Base-by-base conservation (phyloP, 2,797 vertebrate genomes). In the Carapus acus region DNA sequence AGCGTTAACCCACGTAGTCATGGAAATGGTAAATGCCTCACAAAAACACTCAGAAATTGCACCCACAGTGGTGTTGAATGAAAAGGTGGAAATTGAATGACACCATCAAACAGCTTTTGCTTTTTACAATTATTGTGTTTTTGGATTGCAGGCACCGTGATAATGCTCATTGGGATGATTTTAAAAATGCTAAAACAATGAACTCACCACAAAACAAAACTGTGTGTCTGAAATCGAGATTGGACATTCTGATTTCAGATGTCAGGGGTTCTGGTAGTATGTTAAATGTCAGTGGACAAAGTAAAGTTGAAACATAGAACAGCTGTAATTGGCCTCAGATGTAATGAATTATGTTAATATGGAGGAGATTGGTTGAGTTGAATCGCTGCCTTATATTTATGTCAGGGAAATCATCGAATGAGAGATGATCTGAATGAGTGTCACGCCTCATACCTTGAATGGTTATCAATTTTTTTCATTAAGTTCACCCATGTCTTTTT, bases 21-120 rank as follows among this genome's bases (percentile, higher is more conserved):
- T 16, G 54, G 29, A 52, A 38, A 58, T 51, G 29, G 36, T 60
- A 12, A 22, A 43, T 46, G 23, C 33, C 43, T 62, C 43, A 52
- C 20, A 66, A 45, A 66, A 54, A 44, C 31, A 57, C 36, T 58
- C 37, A 27, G 49, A 52, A 49, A 69, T 58, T 55, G 62, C 39
- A 57, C 49, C 45, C 37, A 62, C 40, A 39, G 52, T 17, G 21
- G 42, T 47, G 15, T 46, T 80, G 63, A 74, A 80, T 77, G 63
- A 76, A 82, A 58, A 69, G 68, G 61, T 71, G 62, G 43, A 57
- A 29, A 33, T 21, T 75, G 68, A 75, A 69, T 74, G 73, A 61
- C 41, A 40, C 52, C 56, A 31, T 43, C 33, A 73, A 42, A 61
- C 63, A 64, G 34, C 20, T 9, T 48, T 41, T 37, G 38, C 7